These are phyloP conservation scores for Neodiprion pinetum DNA, from an alignment of 1,140 invertebrate genomes.

Conservation along the genomic window DNA sequence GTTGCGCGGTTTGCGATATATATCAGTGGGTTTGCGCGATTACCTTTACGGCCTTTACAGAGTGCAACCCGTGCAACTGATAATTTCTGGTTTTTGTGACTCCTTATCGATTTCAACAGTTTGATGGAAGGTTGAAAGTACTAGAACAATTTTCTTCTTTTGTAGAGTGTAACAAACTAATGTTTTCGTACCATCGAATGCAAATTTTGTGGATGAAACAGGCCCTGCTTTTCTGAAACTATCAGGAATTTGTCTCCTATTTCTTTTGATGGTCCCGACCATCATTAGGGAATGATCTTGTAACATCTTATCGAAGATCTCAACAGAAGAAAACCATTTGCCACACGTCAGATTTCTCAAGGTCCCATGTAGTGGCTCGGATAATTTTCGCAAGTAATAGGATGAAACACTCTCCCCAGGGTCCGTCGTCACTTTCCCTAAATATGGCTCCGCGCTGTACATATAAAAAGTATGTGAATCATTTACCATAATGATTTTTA, in stretches of 20 bases:
- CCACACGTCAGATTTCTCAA: slow-evolving; percentile 46
- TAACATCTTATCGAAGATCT: slow-evolving; percentile 42
- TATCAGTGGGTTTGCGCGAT: too few relatives aligned
- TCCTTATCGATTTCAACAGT: slow-evolving; percentile 20
- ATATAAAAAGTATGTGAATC: slow-evolving; percentile 28
- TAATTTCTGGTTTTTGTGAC: slow-evolving; percentile 51
- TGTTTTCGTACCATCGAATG: slow-evolving; percentile 37
- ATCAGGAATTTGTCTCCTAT: slow-evolving; percentile 49
- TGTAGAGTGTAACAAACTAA: slow-evolving; percentile 42
- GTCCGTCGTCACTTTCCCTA: slow-evolving; percentile 19
- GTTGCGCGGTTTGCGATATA: too few relatives aligned
- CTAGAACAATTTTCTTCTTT: slow-evolving; percentile 41
- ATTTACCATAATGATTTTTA: slow-evolving; percentile 24
- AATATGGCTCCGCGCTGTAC: slow-evolving; percentile 26
- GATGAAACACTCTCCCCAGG: slow-evolving; percentile 24
- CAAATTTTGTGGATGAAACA: slow-evolving; percentile 36
- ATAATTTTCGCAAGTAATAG: slow-evolving; percentile 32
- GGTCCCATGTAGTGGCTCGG: slow-evolving; percentile 33
- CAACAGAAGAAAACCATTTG: slow-evolving; percentile 50
- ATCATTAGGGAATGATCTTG: slow-evolving; percentile 44
- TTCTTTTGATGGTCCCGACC: slow-evolving; percentile 44
- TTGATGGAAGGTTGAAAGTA: slow-evolving; percentile 25
- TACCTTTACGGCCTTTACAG: too few relatives aligned
- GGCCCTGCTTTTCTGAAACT: slow-evolving; percentile 34
- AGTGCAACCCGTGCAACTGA: too few relatives aligned